phyloP scores from a whole-genome alignment of 2,113 vertebrate species.

The Mystacornis crossleyi region DNA sequence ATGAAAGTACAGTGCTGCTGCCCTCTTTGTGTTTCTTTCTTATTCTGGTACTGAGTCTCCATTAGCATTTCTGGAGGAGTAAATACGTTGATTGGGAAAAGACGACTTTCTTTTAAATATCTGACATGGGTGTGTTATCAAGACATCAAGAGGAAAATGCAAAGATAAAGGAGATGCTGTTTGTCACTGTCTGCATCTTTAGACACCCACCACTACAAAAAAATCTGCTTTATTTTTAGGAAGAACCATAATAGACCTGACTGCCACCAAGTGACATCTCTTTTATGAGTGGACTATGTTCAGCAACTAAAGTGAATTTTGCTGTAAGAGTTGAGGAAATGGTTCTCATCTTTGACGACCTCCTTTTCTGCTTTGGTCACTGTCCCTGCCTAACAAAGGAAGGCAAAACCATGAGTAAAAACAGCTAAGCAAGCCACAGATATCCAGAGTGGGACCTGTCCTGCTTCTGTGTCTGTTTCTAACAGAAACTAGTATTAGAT shows the following conservation, averaged over 20 bases:
- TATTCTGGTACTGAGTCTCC: background rate
- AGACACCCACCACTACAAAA: background rate
- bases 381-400: background rate
- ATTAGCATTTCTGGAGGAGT: constrained; percentile 51
- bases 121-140: background rate
- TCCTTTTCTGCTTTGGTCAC: background rate
- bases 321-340: background rate
- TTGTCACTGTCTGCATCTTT: background rate
- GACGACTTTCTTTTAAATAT: background rate
- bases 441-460: background rate
- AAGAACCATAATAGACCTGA: background rate
- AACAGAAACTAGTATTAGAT: background rate
- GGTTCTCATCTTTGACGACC: background rate
- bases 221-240: constrained; percentile 47
- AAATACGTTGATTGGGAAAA: background rate
- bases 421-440: background rate
- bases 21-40: constrained; percentile 4
- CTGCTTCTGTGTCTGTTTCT: background rate
- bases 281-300: background rate
- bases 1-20: constrained; percentile 12
- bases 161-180: constrained; percentile 34
- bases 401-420: background rate
- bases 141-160: constrained; percentile 32
- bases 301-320: background rate
- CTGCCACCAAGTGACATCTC: background rate